Percentiles rank a stretch among this genome's conserved stretches.
phyloP scores from a whole-genome alignment of 2,888 invertebrate species.

The Coenonympha arcania region DNA sequence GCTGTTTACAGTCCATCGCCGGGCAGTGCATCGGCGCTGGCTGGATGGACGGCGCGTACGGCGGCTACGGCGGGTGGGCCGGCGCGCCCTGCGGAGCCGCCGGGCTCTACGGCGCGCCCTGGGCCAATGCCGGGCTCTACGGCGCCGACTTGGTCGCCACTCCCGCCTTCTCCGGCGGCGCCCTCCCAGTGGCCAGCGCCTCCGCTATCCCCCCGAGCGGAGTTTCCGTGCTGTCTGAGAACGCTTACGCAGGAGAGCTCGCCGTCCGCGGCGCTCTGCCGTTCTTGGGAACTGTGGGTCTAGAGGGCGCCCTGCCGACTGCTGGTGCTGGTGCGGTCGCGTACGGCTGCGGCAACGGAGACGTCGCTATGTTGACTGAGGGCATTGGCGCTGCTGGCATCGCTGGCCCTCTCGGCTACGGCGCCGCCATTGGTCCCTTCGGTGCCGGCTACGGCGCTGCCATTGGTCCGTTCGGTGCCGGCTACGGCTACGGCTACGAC shows the following conservation, averaged over 20 bases:
- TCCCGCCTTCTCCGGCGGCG: conserved; percentile 28
- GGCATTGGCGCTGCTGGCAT: conserved; percentile 12
- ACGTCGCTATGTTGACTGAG: conserved; percentile 28
- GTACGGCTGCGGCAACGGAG: conserved; percentile 35
- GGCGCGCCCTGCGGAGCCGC: conserved; percentile 18
- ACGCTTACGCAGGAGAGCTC: conserved; percentile 34
- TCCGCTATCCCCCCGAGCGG: conserved; percentile 39
- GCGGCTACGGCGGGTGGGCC: conserved; percentile 17
- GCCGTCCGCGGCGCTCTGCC: conserved; percentile 36
- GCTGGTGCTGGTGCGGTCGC: conserved; percentile 32
- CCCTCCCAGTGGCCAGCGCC: conserved; percentile 28
- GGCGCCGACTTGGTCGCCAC: conserved; percentile 8
- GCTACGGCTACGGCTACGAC: conserved; percentile 4
- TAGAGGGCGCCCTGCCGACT: conserved; percentile 35
- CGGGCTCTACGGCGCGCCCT: too few relatives aligned
- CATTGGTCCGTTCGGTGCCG: conserved; percentile 13
- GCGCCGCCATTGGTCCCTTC: too few relatives aligned
- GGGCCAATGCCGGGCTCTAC: too few relatives aligned
- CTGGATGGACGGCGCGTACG: conserved; percentile 5
- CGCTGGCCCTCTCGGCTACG: not conserved
- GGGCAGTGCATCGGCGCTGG: conserved; percentile 26
- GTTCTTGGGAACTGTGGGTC: conserved; percentile 38
- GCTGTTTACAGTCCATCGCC: conserved; percentile 28
- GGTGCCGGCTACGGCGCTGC: too few relatives aligned
- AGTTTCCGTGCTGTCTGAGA: conserved; percentile 36